A percentile compares a stretch with the other conserved stretches of the same genome.
Conservation (phyloP, 2,113 vertebrate species). For the Oryzias javanicus region DNA sequence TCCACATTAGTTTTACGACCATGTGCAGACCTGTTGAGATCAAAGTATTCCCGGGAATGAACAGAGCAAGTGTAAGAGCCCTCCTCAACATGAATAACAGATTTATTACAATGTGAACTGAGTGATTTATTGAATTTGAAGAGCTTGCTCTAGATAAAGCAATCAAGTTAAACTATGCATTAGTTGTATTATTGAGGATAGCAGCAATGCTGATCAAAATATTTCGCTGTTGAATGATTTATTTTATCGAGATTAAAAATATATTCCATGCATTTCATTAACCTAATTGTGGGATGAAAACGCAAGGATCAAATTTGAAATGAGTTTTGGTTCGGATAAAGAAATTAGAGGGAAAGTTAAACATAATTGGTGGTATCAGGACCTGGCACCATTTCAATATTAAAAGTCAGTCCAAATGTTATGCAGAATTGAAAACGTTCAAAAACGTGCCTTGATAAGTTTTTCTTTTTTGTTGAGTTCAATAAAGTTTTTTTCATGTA, state of each 20-base stretch:
- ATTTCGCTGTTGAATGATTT: neutral
- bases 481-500: neutral
- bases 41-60: no score
- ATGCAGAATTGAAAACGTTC: slow-evolving; percentile 1
- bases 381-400: neutral
- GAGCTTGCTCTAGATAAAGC: neutral
- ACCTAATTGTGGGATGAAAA: neutral
- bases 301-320: neutral
- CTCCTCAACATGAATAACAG: neutral
- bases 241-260: neutral
- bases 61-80: neutral
- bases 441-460: slow-evolving; percentile 33
- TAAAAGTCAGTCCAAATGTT: neutral
- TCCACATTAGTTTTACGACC: no score
- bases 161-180: neutral
- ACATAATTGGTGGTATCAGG: neutral
- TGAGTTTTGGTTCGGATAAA: neutral
- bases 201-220: neutral
- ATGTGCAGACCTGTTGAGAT: no score
- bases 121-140: neutral
- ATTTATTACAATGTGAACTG: neutral
- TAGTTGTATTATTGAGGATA: neutral
- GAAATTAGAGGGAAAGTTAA: neutral
- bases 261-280: neutral
- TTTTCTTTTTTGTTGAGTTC: neutral